These are phyloP conservation scores for Microcebus tavaratra DNA, from an alignment of 2,113 vertebrate genomes.

Conservation along the genomic window DNA sequence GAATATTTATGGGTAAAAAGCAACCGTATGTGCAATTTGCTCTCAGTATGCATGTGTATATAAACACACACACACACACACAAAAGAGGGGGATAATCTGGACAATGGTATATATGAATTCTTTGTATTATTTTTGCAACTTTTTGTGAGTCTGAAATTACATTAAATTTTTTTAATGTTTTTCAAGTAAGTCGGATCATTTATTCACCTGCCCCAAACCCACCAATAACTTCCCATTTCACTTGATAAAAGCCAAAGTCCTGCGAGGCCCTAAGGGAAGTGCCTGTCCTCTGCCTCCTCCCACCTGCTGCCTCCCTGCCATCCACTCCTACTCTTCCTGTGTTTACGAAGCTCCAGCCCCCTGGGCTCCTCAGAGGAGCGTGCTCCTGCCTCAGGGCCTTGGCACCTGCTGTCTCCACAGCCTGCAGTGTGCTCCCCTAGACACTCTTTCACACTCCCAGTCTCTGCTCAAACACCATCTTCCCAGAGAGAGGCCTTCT, in stretches of 20 bases:
- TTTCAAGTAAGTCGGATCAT: background rate
- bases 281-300: background rate
- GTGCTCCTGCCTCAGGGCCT: background rate
- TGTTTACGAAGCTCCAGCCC: background rate
- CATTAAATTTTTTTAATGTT: background rate
- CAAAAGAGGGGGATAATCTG: background rate
- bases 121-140: conserved; percentile 19
- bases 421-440: background rate
- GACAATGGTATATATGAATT: background rate
- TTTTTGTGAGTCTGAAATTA: background rate
- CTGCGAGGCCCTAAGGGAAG: background rate
- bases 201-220: background rate
- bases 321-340: background rate
- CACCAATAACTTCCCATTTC: background rate
- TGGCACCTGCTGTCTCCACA: background rate
- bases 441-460: background rate
- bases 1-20: background rate
- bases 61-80: too few relatives aligned
- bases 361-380: background rate
- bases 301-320: background rate
- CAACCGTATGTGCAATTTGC: background rate
- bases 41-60: background rate
- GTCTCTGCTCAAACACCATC: background rate
- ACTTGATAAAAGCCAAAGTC: background rate
- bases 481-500: background rate